Conservation (phyloP, 2,113 vertebrate genomes). For the Megaceryle torquata region DNA sequence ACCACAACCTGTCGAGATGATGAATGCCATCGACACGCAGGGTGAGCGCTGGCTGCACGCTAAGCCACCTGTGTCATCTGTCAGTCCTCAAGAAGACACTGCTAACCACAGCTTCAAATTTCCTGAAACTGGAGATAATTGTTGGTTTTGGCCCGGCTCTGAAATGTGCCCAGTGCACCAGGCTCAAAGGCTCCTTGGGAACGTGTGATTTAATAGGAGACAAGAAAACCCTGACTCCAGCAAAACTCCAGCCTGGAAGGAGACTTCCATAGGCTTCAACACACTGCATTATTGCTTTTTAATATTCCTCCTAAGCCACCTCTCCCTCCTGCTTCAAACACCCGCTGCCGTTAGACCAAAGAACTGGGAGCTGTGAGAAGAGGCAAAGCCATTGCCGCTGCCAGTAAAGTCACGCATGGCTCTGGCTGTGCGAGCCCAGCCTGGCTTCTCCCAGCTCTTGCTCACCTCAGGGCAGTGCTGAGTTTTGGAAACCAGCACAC, state of each 20-base stretch:
- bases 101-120: neutral
- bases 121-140: conserved; percentile 43
- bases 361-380: neutral
- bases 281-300: neutral
- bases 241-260: neutral
- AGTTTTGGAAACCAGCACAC: neutral
- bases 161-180: neutral
- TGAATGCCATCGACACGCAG: neutral
- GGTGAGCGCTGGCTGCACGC: neutral
- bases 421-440: fast-evolving
- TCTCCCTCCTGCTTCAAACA: neutral
- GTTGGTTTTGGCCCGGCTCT: conserved; percentile 29
- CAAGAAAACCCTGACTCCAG: neutral
- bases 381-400: neutral
- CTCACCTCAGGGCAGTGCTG: neutral
- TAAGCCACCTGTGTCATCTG: neutral
- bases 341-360: neutral
- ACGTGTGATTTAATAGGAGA: neutral
- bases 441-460: neutral
- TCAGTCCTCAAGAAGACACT: conserved; percentile 28
- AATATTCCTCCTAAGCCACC: neutral
- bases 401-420: fast-evolving
- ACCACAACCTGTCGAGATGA: neutral
- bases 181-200: neutral
- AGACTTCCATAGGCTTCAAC: neutral